phyloP scores from a whole-genome alignment of 2,888 invertebrate genomes.

The Nudaria mundana region DNA sequence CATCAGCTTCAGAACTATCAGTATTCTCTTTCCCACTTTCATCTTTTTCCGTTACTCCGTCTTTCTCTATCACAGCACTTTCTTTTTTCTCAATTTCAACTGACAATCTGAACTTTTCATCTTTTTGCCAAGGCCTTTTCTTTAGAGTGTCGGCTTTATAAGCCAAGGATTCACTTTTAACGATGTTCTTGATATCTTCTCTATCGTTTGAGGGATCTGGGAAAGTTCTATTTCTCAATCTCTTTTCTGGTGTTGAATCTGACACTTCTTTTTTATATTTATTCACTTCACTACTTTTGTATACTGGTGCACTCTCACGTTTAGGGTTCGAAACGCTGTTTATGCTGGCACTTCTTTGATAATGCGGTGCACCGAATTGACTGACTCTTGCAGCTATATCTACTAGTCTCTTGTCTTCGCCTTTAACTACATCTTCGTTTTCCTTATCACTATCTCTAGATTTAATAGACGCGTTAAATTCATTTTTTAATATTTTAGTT shows the following conservation, averaged over 20 bases:
- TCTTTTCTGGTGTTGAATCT: conserved; percentile 75
- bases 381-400: conserved; percentile 70
- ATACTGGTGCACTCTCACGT: conserved; percentile 68
- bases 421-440: conserved; percentile 75
- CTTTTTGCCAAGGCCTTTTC: conserved; percentile 70
- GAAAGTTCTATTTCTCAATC: conserved; percentile 73
- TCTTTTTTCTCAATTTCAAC: conserved; percentile 62
- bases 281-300: conserved; percentile 60
- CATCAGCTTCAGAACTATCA: conserved; percentile 58
- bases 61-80: conserved; percentile 70
- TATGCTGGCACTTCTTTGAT: conserved; percentile 71
- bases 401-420: conserved; percentile 62
- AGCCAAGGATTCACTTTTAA: conserved; percentile 63
- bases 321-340: conserved; percentile 64
- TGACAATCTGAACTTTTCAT: conserved; percentile 57
- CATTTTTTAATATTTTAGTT: conserved; percentile 64
- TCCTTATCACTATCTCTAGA: conserved; percentile 88
- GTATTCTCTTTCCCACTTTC: conserved; percentile 57
- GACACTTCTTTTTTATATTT: conserved; percentile 78
- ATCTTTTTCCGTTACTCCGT: conserved; percentile 54
- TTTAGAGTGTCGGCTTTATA: conserved; percentile 72
- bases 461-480: conserved; percentile 78
- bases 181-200: conserved; percentile 68
- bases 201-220: conserved; percentile 74
- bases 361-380: conserved; percentile 67